A percentile compares a stretch with the other conserved stretches of the same genome.
Conservation (phyloP, 2,888 invertebrate genomes). For the Unio delphinus region DNA sequence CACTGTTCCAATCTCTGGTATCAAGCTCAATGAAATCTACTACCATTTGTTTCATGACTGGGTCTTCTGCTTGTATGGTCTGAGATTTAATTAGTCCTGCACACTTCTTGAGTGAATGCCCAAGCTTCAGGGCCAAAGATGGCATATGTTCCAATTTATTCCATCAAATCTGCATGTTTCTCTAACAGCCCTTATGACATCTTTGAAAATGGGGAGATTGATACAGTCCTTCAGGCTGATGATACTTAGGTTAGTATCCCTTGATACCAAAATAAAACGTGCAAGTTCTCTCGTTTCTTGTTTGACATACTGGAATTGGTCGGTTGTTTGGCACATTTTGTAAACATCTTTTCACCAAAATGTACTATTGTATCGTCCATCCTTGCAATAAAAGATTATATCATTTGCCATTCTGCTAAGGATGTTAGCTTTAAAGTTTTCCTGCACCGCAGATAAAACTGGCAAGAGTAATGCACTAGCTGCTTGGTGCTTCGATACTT, state of each 20-base stretch:
- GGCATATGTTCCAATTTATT: constrained; percentile 2
- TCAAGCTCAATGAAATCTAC: constrained; percentile 7
- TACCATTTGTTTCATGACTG: neutral
- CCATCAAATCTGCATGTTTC: constrained; percentile 1
- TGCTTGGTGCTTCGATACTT: no score
- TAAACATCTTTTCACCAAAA: constrained; percentile 11
- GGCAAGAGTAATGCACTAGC: no score
- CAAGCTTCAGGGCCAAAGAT: constrained; percentile 8
- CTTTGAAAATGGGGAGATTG: neutral
- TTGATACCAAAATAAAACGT: constrained; percentile 2
- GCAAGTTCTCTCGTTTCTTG: constrained; percentile 17
- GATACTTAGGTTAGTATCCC: neutral
- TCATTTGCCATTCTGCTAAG: no score
- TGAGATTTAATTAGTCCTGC: constrained; percentile 1
- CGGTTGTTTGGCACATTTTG: constrained; percentile 4
- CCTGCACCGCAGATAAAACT: no score
- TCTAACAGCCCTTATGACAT: constrained; percentile 5
- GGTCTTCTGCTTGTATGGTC: constrained; percentile 2
- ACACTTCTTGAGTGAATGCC: constrained; percentile 9
- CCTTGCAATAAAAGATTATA: no score
- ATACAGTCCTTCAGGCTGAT: constrained; percentile 8
- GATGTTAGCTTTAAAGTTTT: no score
- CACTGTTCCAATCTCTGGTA: constrained; percentile 10
- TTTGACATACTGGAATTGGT: constrained; percentile 13
- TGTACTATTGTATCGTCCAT: neutral